A percentile compares a stretch with the other conserved stretches of the same genome.
These are phyloP conservation scores for Hycleus phaleratus DNA, from an alignment of 1,140 invertebrate species.

Conservation along the genomic window DNA sequence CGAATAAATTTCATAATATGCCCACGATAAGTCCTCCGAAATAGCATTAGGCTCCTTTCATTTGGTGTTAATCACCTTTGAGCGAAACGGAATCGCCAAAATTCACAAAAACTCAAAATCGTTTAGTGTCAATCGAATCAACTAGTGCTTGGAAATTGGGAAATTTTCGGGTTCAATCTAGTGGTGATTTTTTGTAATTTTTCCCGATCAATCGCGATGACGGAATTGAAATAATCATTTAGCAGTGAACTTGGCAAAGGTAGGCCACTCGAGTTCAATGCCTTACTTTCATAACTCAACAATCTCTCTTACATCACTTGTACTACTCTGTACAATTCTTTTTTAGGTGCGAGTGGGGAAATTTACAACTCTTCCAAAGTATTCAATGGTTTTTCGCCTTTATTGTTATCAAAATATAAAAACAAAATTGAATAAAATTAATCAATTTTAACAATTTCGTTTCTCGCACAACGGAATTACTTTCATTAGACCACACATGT, in stretches of 20 bases:
- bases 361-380: constrained; percentile 5
- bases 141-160: no score
- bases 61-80: no score
- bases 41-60: background rate
- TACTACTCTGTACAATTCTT: constrained; percentile 23
- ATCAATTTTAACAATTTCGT: background rate
- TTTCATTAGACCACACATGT: no score
- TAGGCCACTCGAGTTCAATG: constrained; percentile 36
- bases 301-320: constrained; percentile 38
- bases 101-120: no score
- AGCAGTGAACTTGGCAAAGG: constrained; percentile 34
- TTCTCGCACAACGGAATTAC: background rate
- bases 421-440: background rate
- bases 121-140: no score
- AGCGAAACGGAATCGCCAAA: no score
- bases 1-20: no score
- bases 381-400: background rate
- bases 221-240: constrained; percentile 10
- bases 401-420: background rate
- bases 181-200: no score
- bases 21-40: no score
- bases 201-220: no score
- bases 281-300: constrained; percentile 37
- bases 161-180: no score
- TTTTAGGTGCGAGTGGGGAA: constrained; percentile 8